A percentile compares a stretch with the other conserved stretches of the same genome.
Conservation (phyloP, 1,140 invertebrate species). For the Neomicropteryx cornuta region DNA sequence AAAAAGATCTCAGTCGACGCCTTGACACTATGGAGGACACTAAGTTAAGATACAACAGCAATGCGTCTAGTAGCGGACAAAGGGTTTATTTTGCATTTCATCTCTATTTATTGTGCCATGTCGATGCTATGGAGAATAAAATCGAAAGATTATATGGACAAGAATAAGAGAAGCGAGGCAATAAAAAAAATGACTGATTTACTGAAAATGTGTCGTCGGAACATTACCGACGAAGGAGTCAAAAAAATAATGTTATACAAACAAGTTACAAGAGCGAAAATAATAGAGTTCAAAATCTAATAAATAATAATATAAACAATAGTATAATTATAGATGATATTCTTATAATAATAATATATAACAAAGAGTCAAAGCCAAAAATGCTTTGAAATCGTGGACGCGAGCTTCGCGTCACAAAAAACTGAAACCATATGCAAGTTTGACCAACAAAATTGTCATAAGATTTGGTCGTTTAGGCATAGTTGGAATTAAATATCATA, state of each 20-base stretch:
- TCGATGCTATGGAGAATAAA: background rate
- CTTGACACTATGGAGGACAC: background rate
- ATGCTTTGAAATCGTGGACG: too few relatives aligned
- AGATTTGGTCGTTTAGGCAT: too few relatives aligned
- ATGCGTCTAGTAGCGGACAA: background rate
- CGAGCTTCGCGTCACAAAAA: too few relatives aligned
- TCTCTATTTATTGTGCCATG: background rate
- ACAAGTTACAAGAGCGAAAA: background rate
- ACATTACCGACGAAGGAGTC: background rate
- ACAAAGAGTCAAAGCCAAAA: too few relatives aligned
- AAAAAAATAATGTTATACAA: background rate
- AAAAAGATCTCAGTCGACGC: background rate
- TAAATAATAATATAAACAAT: too few relatives aligned
- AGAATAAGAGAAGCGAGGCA: background rate
- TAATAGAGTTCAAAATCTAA: background rate
- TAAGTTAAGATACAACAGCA: background rate
- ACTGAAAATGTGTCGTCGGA: background rate
- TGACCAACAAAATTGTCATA: too few relatives aligned
- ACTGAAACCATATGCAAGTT: too few relatives aligned
- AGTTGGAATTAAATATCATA: too few relatives aligned
- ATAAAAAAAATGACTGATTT: background rate
- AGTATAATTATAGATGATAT: too few relatives aligned
- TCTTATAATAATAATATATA: too few relatives aligned
- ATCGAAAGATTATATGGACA: constrained; percentile 1
- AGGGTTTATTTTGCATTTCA: background rate